These are phyloP conservation scores for Chionomys nivalis DNA, from an alignment of 2,113 vertebrate genomes.

Conservation along the genomic window DNA sequence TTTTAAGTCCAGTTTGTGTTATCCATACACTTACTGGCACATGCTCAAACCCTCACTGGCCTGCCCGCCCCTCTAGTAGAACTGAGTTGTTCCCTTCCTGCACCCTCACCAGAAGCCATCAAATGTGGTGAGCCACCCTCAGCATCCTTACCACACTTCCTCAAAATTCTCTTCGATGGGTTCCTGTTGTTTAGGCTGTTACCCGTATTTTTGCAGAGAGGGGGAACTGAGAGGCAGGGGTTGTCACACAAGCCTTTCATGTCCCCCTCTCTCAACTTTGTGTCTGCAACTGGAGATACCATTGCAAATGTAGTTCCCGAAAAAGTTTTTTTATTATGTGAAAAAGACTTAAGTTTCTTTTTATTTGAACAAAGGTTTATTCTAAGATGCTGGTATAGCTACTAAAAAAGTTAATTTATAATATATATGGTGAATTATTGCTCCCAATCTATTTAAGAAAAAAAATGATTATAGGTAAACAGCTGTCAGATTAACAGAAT, in stretches of 20 bases:
- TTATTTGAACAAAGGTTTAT: slow-evolving; percentile 32
- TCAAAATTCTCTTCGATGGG: neutral
- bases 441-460: slow-evolving; percentile 33
- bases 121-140: neutral
- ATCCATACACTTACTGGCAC: neutral
- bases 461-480: slow-evolving; percentile 5
- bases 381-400: slow-evolving; percentile 49
- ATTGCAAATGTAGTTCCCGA: neutral
- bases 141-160: neutral
- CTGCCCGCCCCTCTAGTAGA: neutral
- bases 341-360: slow-evolving; percentile 13
- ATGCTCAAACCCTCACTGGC: too few relatives aligned
- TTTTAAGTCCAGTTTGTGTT: neutral
- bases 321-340: neutral
- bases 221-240: neutral
- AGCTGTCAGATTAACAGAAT: slow-evolving; percentile 45
- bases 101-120: neutral
- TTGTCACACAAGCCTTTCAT: neutral
- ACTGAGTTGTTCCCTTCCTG: neutral
- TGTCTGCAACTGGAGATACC: neutral
- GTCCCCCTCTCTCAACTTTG: neutral
- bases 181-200: neutral
- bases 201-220: too few relatives aligned
- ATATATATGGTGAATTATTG: neutral
- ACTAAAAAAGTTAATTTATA: slow-evolving; percentile 56